Evolutionary conservation across 2,888 invertebrate genomes (phyloP).

Genomic region (Apotomis betuletana): DNA sequence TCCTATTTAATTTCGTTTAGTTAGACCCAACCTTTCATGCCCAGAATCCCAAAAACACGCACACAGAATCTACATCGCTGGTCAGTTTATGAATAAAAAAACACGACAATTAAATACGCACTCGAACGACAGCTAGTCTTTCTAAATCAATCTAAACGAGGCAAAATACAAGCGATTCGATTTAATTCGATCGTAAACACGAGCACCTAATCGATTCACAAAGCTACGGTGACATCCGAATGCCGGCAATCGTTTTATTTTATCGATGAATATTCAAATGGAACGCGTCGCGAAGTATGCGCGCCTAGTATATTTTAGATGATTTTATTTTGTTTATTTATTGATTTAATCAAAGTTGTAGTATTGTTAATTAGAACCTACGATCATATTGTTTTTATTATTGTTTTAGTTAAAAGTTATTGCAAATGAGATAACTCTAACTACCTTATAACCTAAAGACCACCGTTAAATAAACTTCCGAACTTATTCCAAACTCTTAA

Average conservation of each 20-base stretch:
- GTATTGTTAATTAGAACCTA: too few species aligned
- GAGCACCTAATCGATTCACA: slow-evolving; percentile 69
- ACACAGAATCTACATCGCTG: background rate
- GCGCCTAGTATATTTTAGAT: slow-evolving; percentile 24
- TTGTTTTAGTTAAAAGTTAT: too few species aligned
- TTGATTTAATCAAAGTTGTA: background rate
- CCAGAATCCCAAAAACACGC: slow-evolving; percentile 18
- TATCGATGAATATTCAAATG: slow-evolving; percentile 55
- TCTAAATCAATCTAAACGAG: slow-evolving; percentile 43
- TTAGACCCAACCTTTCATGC: background rate
- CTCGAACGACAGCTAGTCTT: slow-evolving; percentile 36
- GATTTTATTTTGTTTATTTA: slow-evolving; percentile 43
- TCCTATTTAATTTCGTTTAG: background rate
- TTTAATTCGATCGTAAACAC: slow-evolving; percentile 78
- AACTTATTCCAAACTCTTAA: too few species aligned
- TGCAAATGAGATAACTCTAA: too few species aligned
- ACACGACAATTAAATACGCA: slow-evolving; percentile 36
- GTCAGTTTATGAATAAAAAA: too few species aligned
- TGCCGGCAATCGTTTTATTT: slow-evolving; percentile 47
- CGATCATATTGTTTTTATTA: too few species aligned
- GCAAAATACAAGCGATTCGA: slow-evolving; percentile 67
- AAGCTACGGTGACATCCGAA: slow-evolving; percentile 56
- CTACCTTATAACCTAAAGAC: too few species aligned
- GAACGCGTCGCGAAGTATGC: slow-evolving; percentile 32
- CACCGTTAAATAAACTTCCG: too few species aligned